A percentile compares a stretch with the other conserved stretches of the same genome.
phyloP scores from a whole-genome alignment of 2,113 vertebrate species.

The Oxyruncus cristatus region DNA sequence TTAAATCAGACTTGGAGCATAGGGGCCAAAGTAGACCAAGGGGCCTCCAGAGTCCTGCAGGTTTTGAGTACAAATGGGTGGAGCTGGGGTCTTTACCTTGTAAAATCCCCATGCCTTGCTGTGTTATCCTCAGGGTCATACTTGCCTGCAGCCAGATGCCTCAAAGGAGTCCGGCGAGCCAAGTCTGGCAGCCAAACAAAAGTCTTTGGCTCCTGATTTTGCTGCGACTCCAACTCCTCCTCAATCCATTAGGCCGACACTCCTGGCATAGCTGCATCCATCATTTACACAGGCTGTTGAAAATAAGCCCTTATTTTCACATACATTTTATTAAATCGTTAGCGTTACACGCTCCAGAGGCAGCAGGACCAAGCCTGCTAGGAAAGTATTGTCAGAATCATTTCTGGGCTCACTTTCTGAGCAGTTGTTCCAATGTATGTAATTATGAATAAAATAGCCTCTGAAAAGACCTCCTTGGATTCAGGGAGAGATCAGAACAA shows the following conservation, averaged over 20 bases:
- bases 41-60: not conserved
- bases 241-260: not conserved
- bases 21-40: not conserved
- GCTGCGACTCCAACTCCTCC: not conserved
- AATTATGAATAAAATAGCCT: conserved; percentile 70
- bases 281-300: not conserved
- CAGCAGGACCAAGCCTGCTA: conserved; percentile 19
- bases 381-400: conserved; percentile 50
- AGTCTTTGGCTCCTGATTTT: not conserved
- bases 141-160: not conserved
- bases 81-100: not conserved
- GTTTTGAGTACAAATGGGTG: not conserved
- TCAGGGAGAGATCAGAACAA: conserved; percentile 64
- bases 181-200: not conserved
- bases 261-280: not conserved
- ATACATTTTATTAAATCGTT: conserved; percentile 25
- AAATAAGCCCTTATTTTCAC: conserved; percentile 12
- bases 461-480: conserved; percentile 67
- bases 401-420: conserved; percentile 57
- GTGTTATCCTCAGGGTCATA: not conserved
- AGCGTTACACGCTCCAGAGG: not conserved
- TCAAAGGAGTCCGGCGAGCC: not conserved
- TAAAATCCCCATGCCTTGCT: not conserved
- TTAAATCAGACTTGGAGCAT: not conserved
- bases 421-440: conserved; percentile 51